A percentile compares a stretch with the other conserved stretches of the same genome.
These are phyloP conservation scores for Dendrolimus punctatus DNA, from an alignment of 1,140 invertebrate species.

Conservation along the genomic window DNA sequence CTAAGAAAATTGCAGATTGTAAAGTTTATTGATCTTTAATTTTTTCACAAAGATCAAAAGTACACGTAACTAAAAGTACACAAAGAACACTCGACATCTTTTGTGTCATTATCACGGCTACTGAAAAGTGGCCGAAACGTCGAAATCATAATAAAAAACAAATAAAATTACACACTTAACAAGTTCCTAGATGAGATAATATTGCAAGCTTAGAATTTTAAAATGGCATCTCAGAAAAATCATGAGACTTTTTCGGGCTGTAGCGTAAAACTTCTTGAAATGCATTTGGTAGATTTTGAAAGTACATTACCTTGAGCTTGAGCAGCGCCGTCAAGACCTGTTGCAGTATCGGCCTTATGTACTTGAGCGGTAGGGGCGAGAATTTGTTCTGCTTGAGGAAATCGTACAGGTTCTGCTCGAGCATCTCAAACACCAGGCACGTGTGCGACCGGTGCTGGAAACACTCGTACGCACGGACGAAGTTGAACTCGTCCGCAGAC, in stretches of 20 bases:
- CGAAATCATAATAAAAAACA: too few species aligned
- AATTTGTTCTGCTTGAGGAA: conserved; percentile 99
- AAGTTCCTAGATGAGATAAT: neutral
- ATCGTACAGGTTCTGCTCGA: conserved; percentile 99
- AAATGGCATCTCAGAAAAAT: neutral
- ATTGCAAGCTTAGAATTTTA: too few species aligned
- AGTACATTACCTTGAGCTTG: conserved; percentile 91
- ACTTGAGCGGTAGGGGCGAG: conserved; percentile 96
- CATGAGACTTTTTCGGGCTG: neutral
- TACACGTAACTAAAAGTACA: too few species aligned
- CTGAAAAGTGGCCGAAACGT: too few species aligned
- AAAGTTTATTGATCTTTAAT: too few species aligned
- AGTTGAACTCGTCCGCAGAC: conserved; percentile 99
- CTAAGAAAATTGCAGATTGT: too few species aligned
- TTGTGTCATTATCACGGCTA: too few species aligned
- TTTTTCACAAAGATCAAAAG: too few species aligned
- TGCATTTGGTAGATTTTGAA: neutral
- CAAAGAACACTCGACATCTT: too few species aligned
- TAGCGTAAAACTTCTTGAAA: neutral
- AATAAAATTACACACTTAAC: neutral
- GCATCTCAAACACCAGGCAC: conserved; percentile 99
- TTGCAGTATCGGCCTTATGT: conserved; percentile 98
- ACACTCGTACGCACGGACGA: conserved; percentile 99
- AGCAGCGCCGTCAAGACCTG: conserved; percentile 98
- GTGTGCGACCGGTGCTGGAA: conserved; percentile 99